phyloP scores from a whole-genome alignment of 2,888 invertebrate species.

The Argynnis bischoffii region DNA sequence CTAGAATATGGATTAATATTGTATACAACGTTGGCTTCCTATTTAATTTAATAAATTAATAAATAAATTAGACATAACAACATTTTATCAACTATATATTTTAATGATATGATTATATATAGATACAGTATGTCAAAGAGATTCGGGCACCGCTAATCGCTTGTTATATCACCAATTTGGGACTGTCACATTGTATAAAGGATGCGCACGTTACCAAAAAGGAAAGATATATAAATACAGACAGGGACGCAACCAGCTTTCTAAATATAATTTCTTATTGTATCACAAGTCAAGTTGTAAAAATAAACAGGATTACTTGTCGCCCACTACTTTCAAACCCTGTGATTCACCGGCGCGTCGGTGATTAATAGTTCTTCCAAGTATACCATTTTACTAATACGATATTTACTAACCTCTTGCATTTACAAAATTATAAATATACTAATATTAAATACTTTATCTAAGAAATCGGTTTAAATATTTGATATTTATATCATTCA shows the following conservation, averaged over 20 bases:
- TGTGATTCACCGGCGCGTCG: slow-evolving; percentile 56
- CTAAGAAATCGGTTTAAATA: too few relatives aligned
- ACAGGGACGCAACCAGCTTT: slow-evolving; percentile 44
- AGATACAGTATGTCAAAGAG: neutral
- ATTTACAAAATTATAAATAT: slow-evolving; percentile 5
- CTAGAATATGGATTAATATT: too few relatives aligned
- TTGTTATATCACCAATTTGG: slow-evolving; percentile 25
- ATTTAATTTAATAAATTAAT: too few relatives aligned
- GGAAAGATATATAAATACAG: slow-evolving; percentile 41
- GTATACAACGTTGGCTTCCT: too few relatives aligned
- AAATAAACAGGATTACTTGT: slow-evolving; percentile 64
- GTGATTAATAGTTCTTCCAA: slow-evolving; percentile 57
- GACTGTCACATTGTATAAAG: slow-evolving; percentile 31
- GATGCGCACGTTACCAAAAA: slow-evolving; percentile 40
- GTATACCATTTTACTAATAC: slow-evolving; percentile 51
- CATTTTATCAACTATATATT: too few relatives aligned
- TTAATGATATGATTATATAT: neutral
- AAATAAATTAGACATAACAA: too few relatives aligned
- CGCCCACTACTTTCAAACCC: slow-evolving; percentile 59
- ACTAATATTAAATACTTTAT: too few relatives aligned
- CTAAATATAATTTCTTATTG: slow-evolving; percentile 64
- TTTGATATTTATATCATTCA: too few relatives aligned
- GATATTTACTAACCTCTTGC: slow-evolving; percentile 38
- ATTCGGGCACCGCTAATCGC: neutral
- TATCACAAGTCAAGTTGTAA: slow-evolving; percentile 61